These are phyloP conservation scores for Trichogramma evanescens DNA, from an alignment of 2,888 invertebrate species.

Conservation along the genomic window DNA sequence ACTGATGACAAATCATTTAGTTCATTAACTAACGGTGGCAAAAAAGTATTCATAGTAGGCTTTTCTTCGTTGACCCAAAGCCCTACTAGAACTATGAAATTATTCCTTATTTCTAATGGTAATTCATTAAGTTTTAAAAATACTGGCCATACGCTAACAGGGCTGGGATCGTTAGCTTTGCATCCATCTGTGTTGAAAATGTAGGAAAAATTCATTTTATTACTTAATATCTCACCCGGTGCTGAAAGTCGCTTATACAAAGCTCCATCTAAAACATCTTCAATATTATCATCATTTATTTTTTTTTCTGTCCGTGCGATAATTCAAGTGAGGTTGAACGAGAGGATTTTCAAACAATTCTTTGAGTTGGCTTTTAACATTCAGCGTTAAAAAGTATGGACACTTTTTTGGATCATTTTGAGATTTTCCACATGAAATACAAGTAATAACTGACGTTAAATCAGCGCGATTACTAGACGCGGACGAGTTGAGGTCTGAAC, in stretches of 20 bases:
- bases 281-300: conserved; percentile 5
- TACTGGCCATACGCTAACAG: conserved; percentile 14
- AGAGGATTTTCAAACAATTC: background rate
- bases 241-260: conserved; percentile 8
- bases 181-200: conserved; percentile 21
- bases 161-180: conserved; percentile 10
- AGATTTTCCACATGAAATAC: too few relatives aligned
- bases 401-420: too few relatives aligned
- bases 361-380: background rate
- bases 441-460: background rate
- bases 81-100: conserved; percentile 19
- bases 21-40: conserved; percentile 20
- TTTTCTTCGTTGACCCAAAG: conserved; percentile 19
- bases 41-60: conserved; percentile 19
- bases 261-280: conserved; percentile 14
- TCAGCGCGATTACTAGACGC: background rate
- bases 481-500: too few relatives aligned
- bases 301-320: background rate
- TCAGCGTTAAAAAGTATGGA: too few relatives aligned
- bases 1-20: conserved; percentile 17
- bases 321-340: background rate
- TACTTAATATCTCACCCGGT: conserved; percentile 1
- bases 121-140: conserved; percentile 17
- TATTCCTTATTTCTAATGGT: conserved; percentile 15
- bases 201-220: conserved; percentile 12